Base-by-base conservation (phyloP, 2,113 vertebrate genomes). In the Cyprinodon tularosa region DNA sequence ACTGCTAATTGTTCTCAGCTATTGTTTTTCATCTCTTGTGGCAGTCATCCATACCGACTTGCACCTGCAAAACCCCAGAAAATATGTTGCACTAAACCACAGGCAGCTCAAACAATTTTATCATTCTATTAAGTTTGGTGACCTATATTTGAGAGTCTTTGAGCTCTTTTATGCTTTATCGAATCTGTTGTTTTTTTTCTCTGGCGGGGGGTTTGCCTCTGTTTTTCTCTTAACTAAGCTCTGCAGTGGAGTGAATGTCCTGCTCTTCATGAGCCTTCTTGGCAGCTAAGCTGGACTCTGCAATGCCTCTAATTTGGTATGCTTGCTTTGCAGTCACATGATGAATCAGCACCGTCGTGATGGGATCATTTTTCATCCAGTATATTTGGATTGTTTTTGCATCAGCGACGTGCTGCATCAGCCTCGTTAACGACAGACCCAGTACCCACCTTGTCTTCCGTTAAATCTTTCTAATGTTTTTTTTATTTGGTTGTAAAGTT, bases 271-370 rank as follows among this genome's bases (percentile, higher is more conserved):
- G 60, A 73, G 70, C 47, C 40, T 53, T 84, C 71, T 63, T 73
- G 78, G 73, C 74, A 74, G 65, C 68, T 73, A 61, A 73, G 60
- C 67, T 60, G 66, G 57, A 14, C 75, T 76, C 74, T 73, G 68
- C 81, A 68, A 64, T 75, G 67, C 71, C 48, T 84, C 81, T 86
- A 63, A 84, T 88, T 90, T 85, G 82, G 84, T 85, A 87, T 80
- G 84, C 86, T 81, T 71, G 70, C 83, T 90, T 86, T 81, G 66
- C 84, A 81, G 91, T 91, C 93, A 89, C 87, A 73, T 88, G 91
- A 83, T 74, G 78, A 84, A 77, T 83, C 86, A 36, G 68, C 76
- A 67, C 69, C 4, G 70, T 87, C 80, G 71, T 62, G 76, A 89
- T 72, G 45, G 84, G 88, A 92, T 91, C 81, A 72, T 80, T 93